Percentiles rank a stretch among this genome's conserved stretches.
phyloP scores from a whole-genome alignment of 1,140 invertebrate genomes.

The Zaprionus vittiger region DNA sequence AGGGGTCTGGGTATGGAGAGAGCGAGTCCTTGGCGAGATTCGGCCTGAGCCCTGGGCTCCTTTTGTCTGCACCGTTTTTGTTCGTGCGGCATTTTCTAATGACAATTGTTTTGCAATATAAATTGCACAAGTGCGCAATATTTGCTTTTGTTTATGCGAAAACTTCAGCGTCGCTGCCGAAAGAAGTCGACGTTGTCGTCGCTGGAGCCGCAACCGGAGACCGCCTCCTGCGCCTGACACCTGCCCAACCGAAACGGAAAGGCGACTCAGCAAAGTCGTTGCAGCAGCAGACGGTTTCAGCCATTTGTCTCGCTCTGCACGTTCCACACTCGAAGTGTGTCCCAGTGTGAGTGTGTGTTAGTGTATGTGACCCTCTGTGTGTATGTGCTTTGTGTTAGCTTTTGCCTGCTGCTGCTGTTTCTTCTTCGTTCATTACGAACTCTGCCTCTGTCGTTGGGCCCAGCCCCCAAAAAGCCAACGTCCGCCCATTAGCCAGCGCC shows the following conservation, averaged over 20 bases:
- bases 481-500: conserved; percentile 21
- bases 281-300: conserved; percentile 45
- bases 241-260: conserved; percentile 69
- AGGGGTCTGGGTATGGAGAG: not conserved
- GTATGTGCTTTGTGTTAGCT: conserved; percentile 29
- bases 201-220: conserved; percentile 8
- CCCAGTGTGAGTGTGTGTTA: conserved; percentile 21
- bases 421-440: conserved; percentile 72
- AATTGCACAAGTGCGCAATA: conserved; percentile 84
- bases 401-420: conserved; percentile 38
- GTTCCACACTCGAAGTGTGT: conserved; percentile 42
- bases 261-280: conserved; percentile 38
- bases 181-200: conserved; percentile 8
- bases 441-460: conserved; percentile 3
- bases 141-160: conserved; percentile 83
- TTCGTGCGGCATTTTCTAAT: conserved; percentile 83
- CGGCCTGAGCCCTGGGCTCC: conserved; percentile 54
- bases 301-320: conserved; percentile 78
- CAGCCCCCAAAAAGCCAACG: conserved; percentile 40
- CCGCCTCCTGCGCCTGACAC: conserved; percentile 65
- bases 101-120: conserved; percentile 84
- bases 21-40: not conserved
- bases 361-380: conserved; percentile 29
- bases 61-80: conserved; percentile 79
- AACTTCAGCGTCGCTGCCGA: conserved; percentile 67